These are phyloP conservation scores for Polyploca ridens DNA, from an alignment of 2,888 invertebrate genomes.

Conservation along the genomic window DNA sequence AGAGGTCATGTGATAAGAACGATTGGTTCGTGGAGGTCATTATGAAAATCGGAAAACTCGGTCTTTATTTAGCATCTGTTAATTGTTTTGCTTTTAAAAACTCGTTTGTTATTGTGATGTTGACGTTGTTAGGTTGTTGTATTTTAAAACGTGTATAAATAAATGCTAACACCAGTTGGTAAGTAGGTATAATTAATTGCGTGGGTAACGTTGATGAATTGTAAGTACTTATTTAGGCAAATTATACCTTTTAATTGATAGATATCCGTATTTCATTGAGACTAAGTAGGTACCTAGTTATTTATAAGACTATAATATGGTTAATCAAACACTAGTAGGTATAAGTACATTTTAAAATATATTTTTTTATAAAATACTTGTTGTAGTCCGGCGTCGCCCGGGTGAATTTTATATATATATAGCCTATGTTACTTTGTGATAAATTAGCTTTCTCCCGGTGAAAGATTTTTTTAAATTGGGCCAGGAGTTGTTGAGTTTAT, in stretches of 20 bases:
- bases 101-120: not conserved
- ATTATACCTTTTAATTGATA: constrained; percentile 3
- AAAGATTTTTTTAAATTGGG: too few species aligned
- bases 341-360: too few species aligned
- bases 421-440: too few species aligned
- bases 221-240: not conserved
- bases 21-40: constrained; percentile 64
- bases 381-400: too few species aligned
- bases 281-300: not conserved
- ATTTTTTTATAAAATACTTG: too few species aligned
- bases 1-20: constrained; percentile 79
- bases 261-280: not conserved
- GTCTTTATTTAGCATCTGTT: constrained; percentile 33
- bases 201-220: not conserved
- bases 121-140: not conserved
- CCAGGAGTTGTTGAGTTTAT: too few species aligned
- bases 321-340: too few species aligned
- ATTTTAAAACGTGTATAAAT: not conserved
- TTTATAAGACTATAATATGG: not conserved
- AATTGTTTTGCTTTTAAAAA: constrained; percentile 11
- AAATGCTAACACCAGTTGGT: not conserved
- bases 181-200: not conserved
- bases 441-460: too few species aligned
- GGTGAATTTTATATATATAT: too few species aligned
- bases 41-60: constrained; percentile 66